Evolutionary conservation across 1,140 invertebrate species (phyloP), one percentile per base, ranked within the genome.

Genomic region (Colletes gigas): DNA sequence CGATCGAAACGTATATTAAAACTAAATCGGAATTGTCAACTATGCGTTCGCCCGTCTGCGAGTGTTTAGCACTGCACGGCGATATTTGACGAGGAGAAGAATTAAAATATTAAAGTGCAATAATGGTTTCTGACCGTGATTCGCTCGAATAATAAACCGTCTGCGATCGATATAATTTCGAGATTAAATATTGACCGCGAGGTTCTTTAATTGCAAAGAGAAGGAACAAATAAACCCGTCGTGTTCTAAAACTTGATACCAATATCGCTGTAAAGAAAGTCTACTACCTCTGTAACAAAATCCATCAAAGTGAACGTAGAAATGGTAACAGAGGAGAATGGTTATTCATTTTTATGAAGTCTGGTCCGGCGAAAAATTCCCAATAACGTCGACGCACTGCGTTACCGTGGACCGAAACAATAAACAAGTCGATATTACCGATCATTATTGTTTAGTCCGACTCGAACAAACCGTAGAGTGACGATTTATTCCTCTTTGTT

Each of bases 391-490:
- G n/a, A 3, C 14, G 47, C 17, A 52, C 41, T 44, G 52, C 41
- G 19, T 54, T 55, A 60, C 57, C 47, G 39, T n/a, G 68, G n/a
- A 73, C 39, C 21, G 54, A 59, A 55, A 75, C 78, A 76, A 83
- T 83, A 83, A 81, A 83, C 78, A 81, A 81, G 71, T 79, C 82
- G 71, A 81, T 81, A 81, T 81, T 83, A 75, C 66, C 10, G 52
- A 81, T 76, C 78, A 83, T 83, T 81, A 83, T 81, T 81, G 71
- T 83, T 83, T 83, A 81, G 82, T 47, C 60, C 71, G 66, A 81
- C 54, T 83, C 70, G 73, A 81, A 81, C 78, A 81, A 63, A 76
- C 17, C 65, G 65, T 55, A 52, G 65, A 75, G 21, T 17, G 21
- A 1, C 60, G 80, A 82, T 82, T 78, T 72, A 71, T 78, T 82